A percentile compares a stretch with the other conserved stretches of the same genome.
Evolutionary conservation across 2,888 invertebrate species (phyloP).

Genomic region (Nomada ferruginata): DNA sequence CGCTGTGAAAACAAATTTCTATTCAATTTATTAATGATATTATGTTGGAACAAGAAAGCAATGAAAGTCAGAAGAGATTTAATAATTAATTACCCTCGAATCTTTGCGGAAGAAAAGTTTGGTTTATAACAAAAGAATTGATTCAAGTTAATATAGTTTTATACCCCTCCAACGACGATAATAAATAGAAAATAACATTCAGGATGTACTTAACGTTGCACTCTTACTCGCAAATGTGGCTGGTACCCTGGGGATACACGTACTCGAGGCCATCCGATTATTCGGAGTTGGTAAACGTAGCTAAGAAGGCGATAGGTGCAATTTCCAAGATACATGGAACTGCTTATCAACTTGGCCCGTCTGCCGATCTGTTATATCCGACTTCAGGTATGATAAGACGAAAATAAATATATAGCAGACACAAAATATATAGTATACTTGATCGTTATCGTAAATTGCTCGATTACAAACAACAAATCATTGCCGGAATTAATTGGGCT

Average conservation of each 20-base stretch:
- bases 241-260: conserved; percentile 87
- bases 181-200: conserved; percentile 14
- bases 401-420: background rate
- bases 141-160: background rate
- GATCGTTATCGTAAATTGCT: background rate
- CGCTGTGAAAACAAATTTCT: background rate
- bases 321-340: conserved; percentile 88
- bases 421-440: background rate
- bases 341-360: conserved; percentile 86
- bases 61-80: too few species aligned
- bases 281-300: conserved; percentile 86
- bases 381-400: conserved; percentile 77
- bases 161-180: background rate
- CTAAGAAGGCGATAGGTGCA: conserved; percentile 87
- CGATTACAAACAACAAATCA: conserved; percentile 6
- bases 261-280: conserved; percentile 85
- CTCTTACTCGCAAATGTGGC: conserved; percentile 88
- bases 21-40: too few species aligned
- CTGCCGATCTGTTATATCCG: conserved; percentile 83
- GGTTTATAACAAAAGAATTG: too few species aligned
- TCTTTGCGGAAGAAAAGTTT: too few species aligned
- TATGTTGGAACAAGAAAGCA: too few species aligned
- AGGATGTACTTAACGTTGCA: conserved; percentile 87
- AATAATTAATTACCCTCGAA: too few species aligned
- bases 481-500: conserved; percentile 13